These are phyloP conservation scores for Eidolon helvum DNA, from an alignment of 2,113 vertebrate genomes.

Conservation along the genomic window DNA sequence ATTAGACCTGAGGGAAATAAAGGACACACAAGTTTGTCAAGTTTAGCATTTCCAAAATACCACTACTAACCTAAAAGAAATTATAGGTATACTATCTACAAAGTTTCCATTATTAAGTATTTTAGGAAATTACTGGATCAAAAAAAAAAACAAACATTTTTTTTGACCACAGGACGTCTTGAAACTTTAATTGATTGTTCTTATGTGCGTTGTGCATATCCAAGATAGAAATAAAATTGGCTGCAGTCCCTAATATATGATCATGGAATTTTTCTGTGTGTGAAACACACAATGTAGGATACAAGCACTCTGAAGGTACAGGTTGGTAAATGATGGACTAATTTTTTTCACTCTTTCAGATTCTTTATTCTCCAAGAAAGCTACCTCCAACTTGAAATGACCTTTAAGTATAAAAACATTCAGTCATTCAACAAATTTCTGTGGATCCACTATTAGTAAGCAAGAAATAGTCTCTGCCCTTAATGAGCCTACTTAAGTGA, in stretches of 20 bases:
- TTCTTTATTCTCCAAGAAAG: neutral
- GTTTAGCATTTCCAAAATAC: neutral
- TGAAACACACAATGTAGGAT: neutral
- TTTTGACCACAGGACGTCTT: neutral
- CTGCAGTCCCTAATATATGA: constrained; percentile 1
- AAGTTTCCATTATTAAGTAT: neutral
- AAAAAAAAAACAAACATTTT: neutral
- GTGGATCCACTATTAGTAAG: neutral
- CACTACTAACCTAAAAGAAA: constrained; percentile 13
- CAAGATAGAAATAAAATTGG: neutral
- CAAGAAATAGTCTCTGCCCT: neutral
- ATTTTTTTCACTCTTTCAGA: constrained; percentile 25
- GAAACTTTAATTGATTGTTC: neutral
- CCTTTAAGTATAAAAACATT: neutral
- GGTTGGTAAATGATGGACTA: neutral
- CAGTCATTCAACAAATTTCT: neutral
- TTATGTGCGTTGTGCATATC: neutral
- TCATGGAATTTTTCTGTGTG: neutral
- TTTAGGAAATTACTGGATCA: neutral
- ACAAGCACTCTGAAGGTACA: neutral
- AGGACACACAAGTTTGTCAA: neutral
- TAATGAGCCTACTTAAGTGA: neutral
- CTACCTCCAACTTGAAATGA: neutral
- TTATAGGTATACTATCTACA: neutral
- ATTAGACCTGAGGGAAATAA: constrained; percentile 28